Base-by-base conservation (phyloP, 2,888 invertebrate genomes). In the Sphaerophoria taeniata region DNA sequence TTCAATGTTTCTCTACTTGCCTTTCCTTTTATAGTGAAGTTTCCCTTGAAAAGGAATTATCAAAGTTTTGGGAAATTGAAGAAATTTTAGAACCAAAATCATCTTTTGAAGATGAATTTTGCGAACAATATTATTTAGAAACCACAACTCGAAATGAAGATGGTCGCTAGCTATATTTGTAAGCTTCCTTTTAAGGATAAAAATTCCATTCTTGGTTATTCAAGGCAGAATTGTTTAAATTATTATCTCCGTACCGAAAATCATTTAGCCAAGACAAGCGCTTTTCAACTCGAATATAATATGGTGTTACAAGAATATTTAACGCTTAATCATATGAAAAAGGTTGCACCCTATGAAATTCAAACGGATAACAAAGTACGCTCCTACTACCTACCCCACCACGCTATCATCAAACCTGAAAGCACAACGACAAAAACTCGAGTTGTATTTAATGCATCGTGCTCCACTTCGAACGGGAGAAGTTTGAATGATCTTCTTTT, bases 401-500 rank as follows among this genome's bases (percentile, higher is more conserved):
- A 87, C 53, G 75, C 82, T n/a, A 76, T 76, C 16, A 24, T 79
- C 0, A 72, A 79, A 16, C 72, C 75, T 2, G 79, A 75, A n/a
- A 79, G 74, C 11, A 43, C 51, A 0, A 87, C 89, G 0, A 89
- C 87, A 1, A 89, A 88, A 67, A 7, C 88, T 9, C 83, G 88
- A 1, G 87, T 88, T 0, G 88, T 88, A 4, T 88, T 89, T 49
- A 88, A 88, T 73, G 88, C 87, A 0, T 88, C 88, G 0, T 87
- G 87, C 2, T 76, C 82, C 53, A 73, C 88, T 12, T 31, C 73
- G 2, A 87, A 87, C 1, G 70, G 69, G 4, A 34, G 39, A 11
- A 73, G 86, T 33, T 82, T 61, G 58, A 89, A 87, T 69, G 87
- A 70, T 31, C 49, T 58, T 6, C 47, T 89, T 0, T 61, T 74